phyloP scores from a whole-genome alignment of 2,888 invertebrate species.

The Limnephilus auricula region DNA sequence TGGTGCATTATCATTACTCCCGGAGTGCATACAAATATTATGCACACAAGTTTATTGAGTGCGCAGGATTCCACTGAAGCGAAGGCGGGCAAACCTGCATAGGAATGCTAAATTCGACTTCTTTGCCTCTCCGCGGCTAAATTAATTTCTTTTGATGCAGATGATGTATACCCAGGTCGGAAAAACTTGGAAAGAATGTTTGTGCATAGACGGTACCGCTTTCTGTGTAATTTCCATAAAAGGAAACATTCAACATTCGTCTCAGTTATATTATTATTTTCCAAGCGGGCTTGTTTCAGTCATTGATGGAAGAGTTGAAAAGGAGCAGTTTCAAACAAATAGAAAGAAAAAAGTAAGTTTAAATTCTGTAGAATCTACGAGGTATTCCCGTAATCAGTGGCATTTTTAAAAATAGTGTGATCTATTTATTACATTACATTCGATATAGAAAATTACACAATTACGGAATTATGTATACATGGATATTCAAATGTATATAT shows the following conservation, averaged over 20 bases:
- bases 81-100: slow-evolving; percentile 31
- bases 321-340: background rate
- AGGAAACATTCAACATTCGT: background rate
- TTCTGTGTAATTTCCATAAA: slow-evolving; percentile 16
- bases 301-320: background rate
- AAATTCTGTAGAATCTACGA: too few relatives aligned
- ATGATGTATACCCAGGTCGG: slow-evolving; percentile 3
- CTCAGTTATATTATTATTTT: slow-evolving; percentile 14
- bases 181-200: background rate
- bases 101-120: slow-evolving; percentile 36
- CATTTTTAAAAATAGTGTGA: too few relatives aligned
- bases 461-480: too few relatives aligned
- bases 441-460: too few relatives aligned
- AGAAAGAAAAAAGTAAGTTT: background rate
- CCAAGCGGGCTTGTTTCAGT: background rate
- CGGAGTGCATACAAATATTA: slow-evolving; percentile 51
- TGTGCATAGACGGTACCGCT: slow-evolving; percentile 3
- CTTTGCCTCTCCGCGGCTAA: slow-evolving; percentile 46
- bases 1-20: slow-evolving; percentile 52
- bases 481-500: too few relatives aligned
- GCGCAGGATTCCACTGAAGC: slow-evolving; percentile 35
- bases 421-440: too few relatives aligned
- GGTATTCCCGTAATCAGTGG: too few relatives aligned
- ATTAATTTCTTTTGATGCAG: slow-evolving; percentile 53
- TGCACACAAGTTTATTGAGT: slow-evolving; percentile 54